phyloP scores from a whole-genome alignment of 2,888 invertebrate species.

The Phragmatobia fuliginosa region DNA sequence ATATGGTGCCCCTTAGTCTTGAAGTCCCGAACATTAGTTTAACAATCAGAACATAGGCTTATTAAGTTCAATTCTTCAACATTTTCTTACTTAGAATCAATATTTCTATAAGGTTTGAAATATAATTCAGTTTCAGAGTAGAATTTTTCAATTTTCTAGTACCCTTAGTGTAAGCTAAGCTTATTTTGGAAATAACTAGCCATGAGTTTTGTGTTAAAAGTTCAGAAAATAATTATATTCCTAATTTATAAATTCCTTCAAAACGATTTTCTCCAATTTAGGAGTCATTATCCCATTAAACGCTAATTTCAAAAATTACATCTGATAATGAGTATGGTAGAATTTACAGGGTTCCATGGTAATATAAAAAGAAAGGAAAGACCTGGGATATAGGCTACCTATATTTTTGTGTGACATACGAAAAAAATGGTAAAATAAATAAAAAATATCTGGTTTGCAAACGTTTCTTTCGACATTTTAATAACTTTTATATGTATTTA shows the following conservation, averaged over 20 bases:
- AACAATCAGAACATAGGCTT: neutral
- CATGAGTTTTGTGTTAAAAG: too few species aligned
- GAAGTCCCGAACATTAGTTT: neutral
- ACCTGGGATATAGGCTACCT: neutral
- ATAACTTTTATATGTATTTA: too few species aligned
- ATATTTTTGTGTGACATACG: too few species aligned
- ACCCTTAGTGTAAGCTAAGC: too few species aligned
- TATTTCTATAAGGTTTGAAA: neutral
- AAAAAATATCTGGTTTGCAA: too few species aligned
- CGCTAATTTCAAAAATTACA: slow-evolving; percentile 32
- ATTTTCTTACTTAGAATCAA: neutral
- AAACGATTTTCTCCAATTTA: slow-evolving; percentile 21
- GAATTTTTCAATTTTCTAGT: too few species aligned
- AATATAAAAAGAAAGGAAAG: neutral
- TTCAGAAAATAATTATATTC: too few species aligned
- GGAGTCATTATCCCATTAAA: slow-evolving; percentile 20
- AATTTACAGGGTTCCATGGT: slow-evolving; percentile 20
- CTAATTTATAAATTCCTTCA: neutral
- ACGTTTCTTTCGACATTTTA: too few species aligned
- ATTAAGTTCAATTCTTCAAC: neutral
- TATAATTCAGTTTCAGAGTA: too few species aligned
- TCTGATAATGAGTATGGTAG: slow-evolving; percentile 18
- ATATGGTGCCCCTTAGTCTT: neutral
- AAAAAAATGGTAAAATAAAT: too few species aligned
- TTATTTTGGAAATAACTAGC: too few species aligned